phyloP scores from a whole-genome alignment of 2,888 invertebrate species.

The Cabera pusaria region DNA sequence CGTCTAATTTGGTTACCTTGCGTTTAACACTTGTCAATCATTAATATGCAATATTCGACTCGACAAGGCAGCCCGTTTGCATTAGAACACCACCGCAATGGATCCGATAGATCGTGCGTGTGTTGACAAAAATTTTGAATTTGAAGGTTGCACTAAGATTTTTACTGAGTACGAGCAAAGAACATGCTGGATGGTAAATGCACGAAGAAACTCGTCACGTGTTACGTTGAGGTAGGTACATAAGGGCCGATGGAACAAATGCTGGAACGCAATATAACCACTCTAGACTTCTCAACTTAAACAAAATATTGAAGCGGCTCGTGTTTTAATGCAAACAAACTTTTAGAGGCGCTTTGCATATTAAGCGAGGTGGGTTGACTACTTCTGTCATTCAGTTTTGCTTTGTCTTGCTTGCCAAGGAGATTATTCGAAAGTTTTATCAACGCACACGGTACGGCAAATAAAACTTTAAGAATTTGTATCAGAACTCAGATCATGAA shows the following conservation, averaged over 20 bases:
- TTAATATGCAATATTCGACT: conserved; percentile 50
- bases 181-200: conserved; percentile 67
- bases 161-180: conserved; percentile 45
- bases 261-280: conserved; percentile 83
- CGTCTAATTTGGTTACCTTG: conserved; percentile 81
- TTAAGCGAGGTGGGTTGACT: conserved; percentile 84
- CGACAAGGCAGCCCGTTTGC: conserved; percentile 76
- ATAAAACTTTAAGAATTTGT: conserved; percentile 48
- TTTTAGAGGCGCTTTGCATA: conserved; percentile 83
- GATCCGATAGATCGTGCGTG: conserved; percentile 17
- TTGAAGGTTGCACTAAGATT: conserved; percentile 65
- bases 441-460: conserved; percentile 53
- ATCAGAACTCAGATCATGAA: conserved; percentile 69
- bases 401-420: conserved; percentile 74
- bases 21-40: conserved; percentile 75
- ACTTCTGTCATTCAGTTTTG: conserved; percentile 79
- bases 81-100: conserved; percentile 75
- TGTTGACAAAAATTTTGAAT: conserved; percentile 22
- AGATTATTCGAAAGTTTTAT: conserved; percentile 43
- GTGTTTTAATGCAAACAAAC: conserved; percentile 84
- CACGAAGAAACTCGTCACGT: conserved; percentile 55
- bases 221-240: conserved; percentile 47
- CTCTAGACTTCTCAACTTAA: conserved; percentile 79
- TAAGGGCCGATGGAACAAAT: conserved; percentile 69
- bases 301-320: conserved; percentile 83